A percentile compares a stretch with the other conserved stretches of the same genome.
These are phyloP conservation scores for Chironomus tepperi DNA, from an alignment of 1,140 invertebrate genomes.

Conservation along the genomic window DNA sequence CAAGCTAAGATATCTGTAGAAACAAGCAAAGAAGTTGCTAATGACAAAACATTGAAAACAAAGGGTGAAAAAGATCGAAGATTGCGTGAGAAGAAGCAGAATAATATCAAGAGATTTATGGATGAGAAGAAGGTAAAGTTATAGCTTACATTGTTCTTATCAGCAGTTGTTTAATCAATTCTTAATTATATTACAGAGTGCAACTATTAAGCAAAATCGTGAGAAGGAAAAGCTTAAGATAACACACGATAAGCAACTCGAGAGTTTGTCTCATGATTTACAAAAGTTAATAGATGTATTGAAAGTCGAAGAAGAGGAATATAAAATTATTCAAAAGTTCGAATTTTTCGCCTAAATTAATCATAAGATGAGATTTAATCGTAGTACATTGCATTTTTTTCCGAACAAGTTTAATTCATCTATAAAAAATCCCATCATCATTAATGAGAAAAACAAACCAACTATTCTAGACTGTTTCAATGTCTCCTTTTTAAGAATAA, in stretches of 20 bases:
- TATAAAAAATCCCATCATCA: no score
- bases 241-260: conserved; percentile 85
- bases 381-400: background rate
- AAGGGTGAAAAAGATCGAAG: conserved; percentile 94
- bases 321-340: conserved; percentile 78
- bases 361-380: no score
- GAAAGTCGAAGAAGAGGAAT: conserved; percentile 89
- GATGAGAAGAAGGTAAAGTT: conserved; percentile 79
- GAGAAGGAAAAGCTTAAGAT: conserved; percentile 91
- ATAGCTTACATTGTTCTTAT: conserved; percentile 21
- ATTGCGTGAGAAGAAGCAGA: conserved; percentile 92
- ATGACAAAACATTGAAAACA: conserved; percentile 94
- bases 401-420: no score
- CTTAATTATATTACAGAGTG: conserved; percentile 43
- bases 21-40: conserved; percentile 88
- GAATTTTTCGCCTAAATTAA: conserved; percentile 75
- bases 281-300: conserved; percentile 89
- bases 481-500: no score
- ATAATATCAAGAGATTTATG: conserved; percentile 98
- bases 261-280: conserved; percentile 83
- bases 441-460: no score
- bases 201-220: conserved; percentile 80
- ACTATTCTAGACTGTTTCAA: no score
- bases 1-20: conserved; percentile 97
- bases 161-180: background rate